Evolutionary conservation across 2,797 vertebrate species (phyloP).

Genomic region (Mormyrus hasselquistii): DNA sequence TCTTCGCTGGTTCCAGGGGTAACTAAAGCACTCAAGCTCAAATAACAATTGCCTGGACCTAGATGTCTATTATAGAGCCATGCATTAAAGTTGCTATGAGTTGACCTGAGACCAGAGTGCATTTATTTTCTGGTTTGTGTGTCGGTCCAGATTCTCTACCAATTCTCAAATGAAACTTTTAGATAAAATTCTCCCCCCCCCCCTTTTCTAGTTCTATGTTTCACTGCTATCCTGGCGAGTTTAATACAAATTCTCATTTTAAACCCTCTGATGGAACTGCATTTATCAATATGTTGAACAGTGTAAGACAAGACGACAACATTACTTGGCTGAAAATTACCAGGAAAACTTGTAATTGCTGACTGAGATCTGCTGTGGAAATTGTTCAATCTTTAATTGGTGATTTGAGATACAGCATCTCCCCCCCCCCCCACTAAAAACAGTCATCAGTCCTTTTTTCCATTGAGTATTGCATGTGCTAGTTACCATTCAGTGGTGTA

Average conservation of each 20-base stretch:
- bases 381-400: neutral
- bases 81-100: neutral
- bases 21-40: neutral
- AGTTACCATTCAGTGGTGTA: neutral
- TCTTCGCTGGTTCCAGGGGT: too few species aligned
- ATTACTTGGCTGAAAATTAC: neutral
- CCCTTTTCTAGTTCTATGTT: neutral
- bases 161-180: neutral
- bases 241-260: neutral
- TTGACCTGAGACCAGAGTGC: neutral
- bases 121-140: neutral
- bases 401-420: neutral
- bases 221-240: neutral
- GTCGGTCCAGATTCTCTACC: neutral
- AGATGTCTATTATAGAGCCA: neutral
- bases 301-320: neutral
- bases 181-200: neutral
- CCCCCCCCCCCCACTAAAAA: neutral
- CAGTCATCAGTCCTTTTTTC: neutral
- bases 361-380: neutral
- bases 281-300: neutral
- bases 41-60: neutral
- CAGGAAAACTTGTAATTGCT: neutral
- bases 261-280: neutral
- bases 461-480: neutral